phyloP scores from a whole-genome alignment of 2,888 invertebrate species.

The Eucriotettix oculatus region DNA sequence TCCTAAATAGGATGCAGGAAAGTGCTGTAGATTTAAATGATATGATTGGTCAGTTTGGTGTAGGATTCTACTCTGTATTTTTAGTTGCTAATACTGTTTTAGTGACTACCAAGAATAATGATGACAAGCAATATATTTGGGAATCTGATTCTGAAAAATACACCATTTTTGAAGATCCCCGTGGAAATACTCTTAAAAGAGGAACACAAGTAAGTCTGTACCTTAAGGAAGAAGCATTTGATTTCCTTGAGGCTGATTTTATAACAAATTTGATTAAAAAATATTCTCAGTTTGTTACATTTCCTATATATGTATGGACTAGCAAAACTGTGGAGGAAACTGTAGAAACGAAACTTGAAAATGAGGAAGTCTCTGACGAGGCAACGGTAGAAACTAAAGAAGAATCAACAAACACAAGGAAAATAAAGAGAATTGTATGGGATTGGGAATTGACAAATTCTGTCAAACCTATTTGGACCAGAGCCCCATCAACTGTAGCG shows the following conservation, averaged over 20 bases:
- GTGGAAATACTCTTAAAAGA: background rate
- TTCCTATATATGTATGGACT: background rate
- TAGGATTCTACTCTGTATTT: conserved; percentile 4
- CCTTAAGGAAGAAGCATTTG: background rate
- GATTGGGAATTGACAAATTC: background rate
- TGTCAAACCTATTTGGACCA: background rate
- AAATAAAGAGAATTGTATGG: background rate
- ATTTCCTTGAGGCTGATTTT: background rate
- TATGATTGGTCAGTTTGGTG: conserved; percentile 4
- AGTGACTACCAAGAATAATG: background rate
- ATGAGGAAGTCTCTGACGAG: background rate
- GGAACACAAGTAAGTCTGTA: background rate
- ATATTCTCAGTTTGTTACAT: background rate
- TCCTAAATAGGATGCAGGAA: conserved; percentile 79
- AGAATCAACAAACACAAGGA: background rate
- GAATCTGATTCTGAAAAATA: background rate
- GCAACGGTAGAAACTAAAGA: background rate
- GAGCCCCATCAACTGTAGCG: background rate
- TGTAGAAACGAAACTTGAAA: background rate
- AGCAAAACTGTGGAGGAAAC: background rate
- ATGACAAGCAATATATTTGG: background rate
- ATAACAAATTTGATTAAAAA: background rate
- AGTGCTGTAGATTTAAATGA: conserved; percentile 2
- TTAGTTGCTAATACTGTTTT: conserved; percentile 1
- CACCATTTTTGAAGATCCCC: background rate